A percentile compares a stretch with the other conserved stretches of the same genome.
Conservation (phyloP, 2,797 vertebrate genomes). For the Echiichthys vipera region DNA sequence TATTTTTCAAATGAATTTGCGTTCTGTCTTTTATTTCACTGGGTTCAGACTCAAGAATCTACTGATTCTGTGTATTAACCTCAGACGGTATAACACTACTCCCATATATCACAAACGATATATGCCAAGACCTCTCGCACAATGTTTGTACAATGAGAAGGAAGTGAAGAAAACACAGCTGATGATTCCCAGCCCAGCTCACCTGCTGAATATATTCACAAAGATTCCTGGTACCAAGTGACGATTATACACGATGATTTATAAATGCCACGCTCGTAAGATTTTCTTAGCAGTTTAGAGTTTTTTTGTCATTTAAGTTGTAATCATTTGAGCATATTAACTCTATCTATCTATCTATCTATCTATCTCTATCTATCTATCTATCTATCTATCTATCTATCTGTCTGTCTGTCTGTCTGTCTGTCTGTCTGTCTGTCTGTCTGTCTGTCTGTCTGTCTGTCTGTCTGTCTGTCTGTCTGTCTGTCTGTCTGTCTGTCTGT, state of each 20-base stretch:
- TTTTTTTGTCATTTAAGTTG: background rate
- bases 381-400: too few relatives aligned
- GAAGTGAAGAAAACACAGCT: background rate
- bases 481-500: too few relatives aligned
- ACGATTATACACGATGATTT: background rate
- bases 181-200: background rate
- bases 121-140: background rate
- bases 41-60: background rate
- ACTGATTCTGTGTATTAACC: background rate
- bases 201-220: background rate
- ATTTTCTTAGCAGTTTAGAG: background rate
- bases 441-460: too few relatives aligned
- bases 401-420: too few relatives aligned
- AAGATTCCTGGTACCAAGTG: background rate
- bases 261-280: too few relatives aligned
- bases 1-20: conserved; percentile 57
- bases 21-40: conserved; percentile 49
- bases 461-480: too few relatives aligned
- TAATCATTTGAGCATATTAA: too few relatives aligned
- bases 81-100: background rate
- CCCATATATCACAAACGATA: background rate
- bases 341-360: too few relatives aligned
- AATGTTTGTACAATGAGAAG: background rate
- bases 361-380: too few relatives aligned
- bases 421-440: too few relatives aligned